phyloP scores from a whole-genome alignment of 2,888 invertebrate species.

The Leucophenga maculata region DNA sequence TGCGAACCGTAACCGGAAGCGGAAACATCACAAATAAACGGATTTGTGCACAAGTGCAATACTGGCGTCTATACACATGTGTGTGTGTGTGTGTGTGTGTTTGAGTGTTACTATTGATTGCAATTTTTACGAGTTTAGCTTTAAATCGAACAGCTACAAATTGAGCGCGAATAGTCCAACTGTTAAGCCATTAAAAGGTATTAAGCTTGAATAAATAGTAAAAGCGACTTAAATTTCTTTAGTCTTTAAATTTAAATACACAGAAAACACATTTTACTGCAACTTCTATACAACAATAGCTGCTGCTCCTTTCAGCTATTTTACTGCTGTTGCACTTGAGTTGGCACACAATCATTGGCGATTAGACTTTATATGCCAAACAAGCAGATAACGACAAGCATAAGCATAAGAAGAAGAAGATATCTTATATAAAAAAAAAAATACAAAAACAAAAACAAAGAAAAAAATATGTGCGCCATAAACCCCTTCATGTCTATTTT shows the following conservation, averaged over 20 bases:
- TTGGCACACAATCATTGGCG: background rate
- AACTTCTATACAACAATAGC: no score
- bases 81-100: background rate
- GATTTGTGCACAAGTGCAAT: conserved; percentile 14
- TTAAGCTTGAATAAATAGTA: no score
- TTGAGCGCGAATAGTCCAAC: no score
- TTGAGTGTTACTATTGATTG: background rate
- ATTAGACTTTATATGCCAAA: background rate
- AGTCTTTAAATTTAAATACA: no score
- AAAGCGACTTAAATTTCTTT: no score
- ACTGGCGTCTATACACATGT: background rate
- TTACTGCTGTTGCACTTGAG: conserved; percentile 3
- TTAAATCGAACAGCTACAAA: no score
- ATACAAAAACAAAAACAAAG: background rate
- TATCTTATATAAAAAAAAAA: no score
- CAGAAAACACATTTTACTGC: no score
- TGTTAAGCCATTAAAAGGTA: no score
- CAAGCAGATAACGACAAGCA: background rate
- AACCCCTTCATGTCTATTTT: conserved; percentile 20
- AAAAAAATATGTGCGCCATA: background rate
- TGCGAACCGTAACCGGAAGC: conserved; percentile 9
- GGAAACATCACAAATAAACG: conserved; percentile 23
- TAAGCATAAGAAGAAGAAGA: background rate
- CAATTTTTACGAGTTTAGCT: no score
- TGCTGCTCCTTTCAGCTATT: background rate